Evolutionary conservation across 2,113 vertebrate species (phyloP), one percentile per base, ranked within the genome.

Genomic region (Heteronetta atricapilla): DNA sequence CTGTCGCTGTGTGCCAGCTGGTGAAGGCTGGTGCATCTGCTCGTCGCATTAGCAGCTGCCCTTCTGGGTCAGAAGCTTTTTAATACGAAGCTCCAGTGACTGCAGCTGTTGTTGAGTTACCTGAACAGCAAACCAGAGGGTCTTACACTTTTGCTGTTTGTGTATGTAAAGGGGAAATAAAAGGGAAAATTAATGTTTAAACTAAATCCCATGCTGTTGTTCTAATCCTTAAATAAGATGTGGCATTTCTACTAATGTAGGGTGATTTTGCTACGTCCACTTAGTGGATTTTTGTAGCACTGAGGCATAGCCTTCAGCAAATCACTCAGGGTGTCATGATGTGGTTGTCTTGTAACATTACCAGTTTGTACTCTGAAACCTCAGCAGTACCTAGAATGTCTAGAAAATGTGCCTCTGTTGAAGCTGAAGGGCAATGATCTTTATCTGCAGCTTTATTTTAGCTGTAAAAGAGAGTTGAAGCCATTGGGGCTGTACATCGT

Each of bases 11-110:
- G 1, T 59, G 92, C 52, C 76, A 88, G 86, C 70, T 94, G 89
- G 23, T 70, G 79, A 79, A 92, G 82, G 79, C 72, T 68, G 85
- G 38, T 91, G 50, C 93, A 91, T 94, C 79, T 91, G 90, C 62
- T 94, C 1, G 2, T 94, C 22, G 53, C 63, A 23, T 88, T 77
- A 91, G 38, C 67, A 74, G 34, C 62, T 90, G 63, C 44, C 36
- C 52, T 78, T 90, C 73, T 82, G 60, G 12, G 18, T 72, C 48
- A 62, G 82, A 16, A 74, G 42, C 26, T 59, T 93, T 88, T 83
- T 75, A 52, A 63, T 63, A 16, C 5, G 29, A 42, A 93, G 48
- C 38, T 92, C 56, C 34, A 59, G 31, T 68, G 56, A 40, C 53
- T 38, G 46, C 34, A 90, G 62, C 68, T 29, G 67, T 80, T 70